A percentile compares a stretch with the other conserved stretches of the same genome.
phyloP scores from a whole-genome alignment of 1,140 invertebrate genomes.

The Campodea augens region DNA sequence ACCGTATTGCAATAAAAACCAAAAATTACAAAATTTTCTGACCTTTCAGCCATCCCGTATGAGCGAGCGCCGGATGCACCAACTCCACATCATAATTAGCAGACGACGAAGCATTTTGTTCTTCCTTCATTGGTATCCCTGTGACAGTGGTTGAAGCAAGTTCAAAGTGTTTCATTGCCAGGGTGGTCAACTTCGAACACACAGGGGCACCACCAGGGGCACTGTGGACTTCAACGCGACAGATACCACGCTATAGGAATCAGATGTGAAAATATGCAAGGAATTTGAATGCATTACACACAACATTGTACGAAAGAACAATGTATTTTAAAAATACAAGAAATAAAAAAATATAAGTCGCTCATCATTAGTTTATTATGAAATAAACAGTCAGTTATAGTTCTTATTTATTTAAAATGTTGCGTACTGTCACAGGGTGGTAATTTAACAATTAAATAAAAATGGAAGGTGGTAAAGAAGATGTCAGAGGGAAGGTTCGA shows the following conservation, averaged over 20 bases:
- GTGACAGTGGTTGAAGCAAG: constrained; percentile 91
- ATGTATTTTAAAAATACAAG: no score
- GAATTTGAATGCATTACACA: constrained; percentile 17
- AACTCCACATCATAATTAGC: constrained; percentile 97
- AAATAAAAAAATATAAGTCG: no score
- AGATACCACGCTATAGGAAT: no score
- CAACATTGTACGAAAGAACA: constrained; percentile 13
- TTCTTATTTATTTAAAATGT: no score
- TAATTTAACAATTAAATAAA: no score
- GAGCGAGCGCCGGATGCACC: constrained; percentile 66
- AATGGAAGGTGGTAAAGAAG: no score
- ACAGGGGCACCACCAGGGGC: constrained; percentile 28
- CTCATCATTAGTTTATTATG: no score
- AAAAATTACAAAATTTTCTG: neutral
- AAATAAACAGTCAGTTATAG: no score
- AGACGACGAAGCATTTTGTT: constrained; percentile 92
- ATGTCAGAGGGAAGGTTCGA: no score
- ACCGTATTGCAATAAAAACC: no score
- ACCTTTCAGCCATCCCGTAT: constrained; percentile 52
- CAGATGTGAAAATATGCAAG: constrained; percentile 22
- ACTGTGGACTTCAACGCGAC: constrained; percentile 25
- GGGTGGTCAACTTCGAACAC: constrained; percentile 44
- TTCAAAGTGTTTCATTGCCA: constrained; percentile 69
- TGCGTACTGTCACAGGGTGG: no score
- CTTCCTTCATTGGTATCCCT: constrained; percentile 98